These are phyloP conservation scores for Thamnaconus septentrionalis DNA, from an alignment of 2,113 vertebrate genomes.

Conservation along the genomic window DNA sequence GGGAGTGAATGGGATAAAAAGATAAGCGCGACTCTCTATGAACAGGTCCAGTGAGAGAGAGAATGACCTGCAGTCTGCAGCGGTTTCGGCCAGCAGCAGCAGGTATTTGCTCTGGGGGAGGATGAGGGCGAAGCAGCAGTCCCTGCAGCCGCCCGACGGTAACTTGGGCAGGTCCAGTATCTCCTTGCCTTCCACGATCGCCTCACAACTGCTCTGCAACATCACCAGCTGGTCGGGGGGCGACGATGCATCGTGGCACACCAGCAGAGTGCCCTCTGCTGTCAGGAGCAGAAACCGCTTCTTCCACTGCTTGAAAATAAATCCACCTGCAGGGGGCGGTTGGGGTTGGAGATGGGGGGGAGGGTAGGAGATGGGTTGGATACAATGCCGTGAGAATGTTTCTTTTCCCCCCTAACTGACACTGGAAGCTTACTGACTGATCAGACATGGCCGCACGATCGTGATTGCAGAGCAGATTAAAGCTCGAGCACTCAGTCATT, in stretches of 20 bases:
- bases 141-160: conserved; percentile 69
- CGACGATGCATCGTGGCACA: conserved; percentile 73
- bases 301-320: conserved; percentile 85
- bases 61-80: conserved; percentile 76
- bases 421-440: conserved; percentile 11
- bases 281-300: conserved; percentile 77
- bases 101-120: conserved; percentile 75
- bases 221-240: conserved; percentile 73
- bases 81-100: conserved; percentile 71
- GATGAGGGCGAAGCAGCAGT: conserved; percentile 79
- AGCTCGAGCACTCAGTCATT: conserved; percentile 41
- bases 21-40: neutral
- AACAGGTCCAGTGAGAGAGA: neutral
- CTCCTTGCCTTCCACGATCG: conserved; percentile 77
- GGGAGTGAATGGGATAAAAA: too few species aligned
- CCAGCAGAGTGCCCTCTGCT: conserved; percentile 72
- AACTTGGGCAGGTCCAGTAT: conserved; percentile 77
- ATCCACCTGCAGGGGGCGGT: conserved; percentile 69
- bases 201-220: conserved; percentile 70
- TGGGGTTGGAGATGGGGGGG: neutral
- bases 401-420: conserved; percentile 1
- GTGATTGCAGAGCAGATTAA: conserved; percentile 46
- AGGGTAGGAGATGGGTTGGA: neutral
- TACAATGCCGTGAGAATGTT: neutral
- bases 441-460: conserved; percentile 19